phyloP scores from a whole-genome alignment of 2,797 vertebrate genomes.

The Rallus crepitans region DNA sequence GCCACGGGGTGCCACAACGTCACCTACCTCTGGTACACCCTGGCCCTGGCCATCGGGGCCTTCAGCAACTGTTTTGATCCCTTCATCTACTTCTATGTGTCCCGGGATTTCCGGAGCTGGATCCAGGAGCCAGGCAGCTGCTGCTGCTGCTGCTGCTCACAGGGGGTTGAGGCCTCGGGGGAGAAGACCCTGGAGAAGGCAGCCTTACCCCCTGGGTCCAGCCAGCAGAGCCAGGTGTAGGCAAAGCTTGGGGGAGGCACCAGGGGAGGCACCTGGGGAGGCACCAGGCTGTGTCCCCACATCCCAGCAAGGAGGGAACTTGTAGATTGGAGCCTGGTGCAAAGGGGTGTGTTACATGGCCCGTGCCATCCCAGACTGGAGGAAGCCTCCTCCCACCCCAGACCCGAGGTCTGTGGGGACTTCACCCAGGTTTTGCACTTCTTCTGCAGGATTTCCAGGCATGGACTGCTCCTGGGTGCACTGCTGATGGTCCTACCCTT shows the following conservation, averaged over 20 bases:
- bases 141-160: neutral
- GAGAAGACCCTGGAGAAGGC: neutral
- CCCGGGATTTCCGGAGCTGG: conserved; percentile 49
- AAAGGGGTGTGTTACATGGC: neutral
- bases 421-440: neutral
- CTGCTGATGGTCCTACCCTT: fast-evolving
- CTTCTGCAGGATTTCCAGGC: too few species aligned
- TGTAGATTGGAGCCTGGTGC: fast-evolving
- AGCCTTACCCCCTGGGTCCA: conserved; percentile 20
- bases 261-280: too few species aligned
- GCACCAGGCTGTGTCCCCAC: too few species aligned
- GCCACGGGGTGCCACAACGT: neutral
- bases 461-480: too few species aligned
- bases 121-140: neutral
- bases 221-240: neutral
- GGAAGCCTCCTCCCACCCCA: neutral
- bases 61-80: conserved; percentile 68
- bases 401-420: neutral
- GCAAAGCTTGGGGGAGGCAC: neutral
- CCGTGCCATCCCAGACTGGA: fast-evolving
- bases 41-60: conserved; percentile 35
- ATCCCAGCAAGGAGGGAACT: fast-evolving
- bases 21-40: conserved; percentile 14
- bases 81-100: conserved; percentile 56
- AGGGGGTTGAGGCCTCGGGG: fast-evolving